Evolutionary conservation across 1,140 invertebrate species (phyloP).

Genomic region (Drosophila grimshawi): DNA sequence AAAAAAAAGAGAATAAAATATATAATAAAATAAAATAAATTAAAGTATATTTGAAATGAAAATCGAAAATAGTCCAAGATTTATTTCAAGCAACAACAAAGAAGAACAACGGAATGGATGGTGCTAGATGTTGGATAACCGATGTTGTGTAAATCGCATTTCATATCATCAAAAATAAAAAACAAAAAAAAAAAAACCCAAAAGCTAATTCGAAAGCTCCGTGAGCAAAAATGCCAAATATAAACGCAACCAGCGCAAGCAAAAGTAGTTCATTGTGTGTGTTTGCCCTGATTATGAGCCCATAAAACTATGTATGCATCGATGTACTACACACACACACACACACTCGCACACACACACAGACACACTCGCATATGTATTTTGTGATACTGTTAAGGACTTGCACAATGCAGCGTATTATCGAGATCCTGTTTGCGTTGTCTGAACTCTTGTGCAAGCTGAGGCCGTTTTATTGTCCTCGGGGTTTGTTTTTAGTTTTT

Average conservation of each 20-base stretch:
- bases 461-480: slow-evolving; percentile 9
- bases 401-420: slow-evolving; percentile 43
- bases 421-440: slow-evolving; percentile 29
- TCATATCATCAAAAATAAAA: no score
- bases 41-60: no score
- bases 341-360: neutral
- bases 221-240: neutral
- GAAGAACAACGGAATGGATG: no score
- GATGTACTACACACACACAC: neutral
- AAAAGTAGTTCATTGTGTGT: slow-evolving; percentile 4
- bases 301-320: slow-evolving; percentile 6
- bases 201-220: neutral
- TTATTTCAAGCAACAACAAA: no score
- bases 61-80: no score
- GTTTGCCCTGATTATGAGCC: slow-evolving; percentile 11
- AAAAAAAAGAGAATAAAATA: no score
- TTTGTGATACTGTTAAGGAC: slow-evolving; percentile 30
- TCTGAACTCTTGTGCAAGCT: slow-evolving; percentile 4
- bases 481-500: slow-evolving; percentile 1
- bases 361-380: neutral
- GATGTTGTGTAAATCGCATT: no score
- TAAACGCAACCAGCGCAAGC: neutral
- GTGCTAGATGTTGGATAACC: no score
- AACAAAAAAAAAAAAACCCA: no score
- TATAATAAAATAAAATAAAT: no score